phyloP scores from a whole-genome alignment of 2,888 invertebrate species.

The Ceriagrion tenellum region DNA sequence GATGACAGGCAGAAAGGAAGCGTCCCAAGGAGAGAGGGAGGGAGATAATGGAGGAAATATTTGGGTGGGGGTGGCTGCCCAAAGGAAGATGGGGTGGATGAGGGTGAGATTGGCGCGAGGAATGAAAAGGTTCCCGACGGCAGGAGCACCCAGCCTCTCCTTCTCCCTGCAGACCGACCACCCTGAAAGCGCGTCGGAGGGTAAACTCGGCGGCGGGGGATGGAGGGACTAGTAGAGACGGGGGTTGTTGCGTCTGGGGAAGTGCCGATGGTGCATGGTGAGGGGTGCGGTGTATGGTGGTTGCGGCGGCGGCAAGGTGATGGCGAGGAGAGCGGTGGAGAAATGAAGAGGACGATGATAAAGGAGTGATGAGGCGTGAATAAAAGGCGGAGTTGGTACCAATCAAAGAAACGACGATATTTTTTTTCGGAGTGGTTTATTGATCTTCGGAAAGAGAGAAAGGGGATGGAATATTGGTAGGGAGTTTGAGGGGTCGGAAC shows the following conservation, averaged over 20 bases:
- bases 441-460: slow-evolving; percentile 4
- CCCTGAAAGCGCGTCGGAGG: neutral
- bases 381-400: slow-evolving; percentile 62
- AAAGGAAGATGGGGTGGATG: neutral
- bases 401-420: slow-evolving; percentile 56
- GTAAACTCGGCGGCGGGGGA: neutral
- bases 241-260: neutral
- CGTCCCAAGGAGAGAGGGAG: neutral
- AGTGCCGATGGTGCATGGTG: neutral
- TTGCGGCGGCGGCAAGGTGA: neutral
- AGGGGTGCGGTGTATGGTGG: neutral
- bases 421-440: slow-evolving; percentile 64
- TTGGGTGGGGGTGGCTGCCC: neutral
- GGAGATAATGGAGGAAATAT: neutral
- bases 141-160: neutral
- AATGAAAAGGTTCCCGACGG: slow-evolving; percentile 35
- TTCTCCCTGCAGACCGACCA: neutral
- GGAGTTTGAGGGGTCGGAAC: neutral
- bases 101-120: slow-evolving; percentile 19
- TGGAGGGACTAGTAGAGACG: neutral
- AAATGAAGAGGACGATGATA: slow-evolving; percentile 51
- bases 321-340: neutral
- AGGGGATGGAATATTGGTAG: neutral
- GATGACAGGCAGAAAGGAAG: slow-evolving; percentile 11
- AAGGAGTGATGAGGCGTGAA: slow-evolving; percentile 64